Evolutionary conservation across 2,888 invertebrate species (phyloP).

Genomic region (Hirtodrosophila duncani): DNA sequence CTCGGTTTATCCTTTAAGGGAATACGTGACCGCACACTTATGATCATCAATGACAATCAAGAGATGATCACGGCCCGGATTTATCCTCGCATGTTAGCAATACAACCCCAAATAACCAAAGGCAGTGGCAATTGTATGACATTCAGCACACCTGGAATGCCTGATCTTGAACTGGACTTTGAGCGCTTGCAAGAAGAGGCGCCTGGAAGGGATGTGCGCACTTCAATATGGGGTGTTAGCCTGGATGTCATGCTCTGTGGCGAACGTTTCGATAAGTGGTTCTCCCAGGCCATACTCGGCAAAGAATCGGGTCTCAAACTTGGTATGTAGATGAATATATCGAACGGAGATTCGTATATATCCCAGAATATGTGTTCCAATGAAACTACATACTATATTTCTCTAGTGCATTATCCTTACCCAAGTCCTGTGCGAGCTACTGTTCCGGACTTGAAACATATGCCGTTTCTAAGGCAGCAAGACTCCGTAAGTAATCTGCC

Average conservation of each 20-base stretch:
- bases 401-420: slow-evolving; percentile 83
- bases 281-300: slow-evolving; percentile 80
- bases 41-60: slow-evolving; percentile 68
- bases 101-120: too few species aligned
- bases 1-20: slow-evolving; percentile 64
- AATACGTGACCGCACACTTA: slow-evolving; percentile 70
- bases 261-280: slow-evolving; percentile 85
- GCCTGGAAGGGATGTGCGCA: slow-evolving; percentile 70
- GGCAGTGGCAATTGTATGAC: too few species aligned
- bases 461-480: slow-evolving; percentile 54
- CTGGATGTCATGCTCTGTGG: slow-evolving; percentile 86
- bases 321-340: too few species aligned
- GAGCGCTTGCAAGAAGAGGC: slow-evolving; percentile 70
- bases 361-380: too few species aligned
- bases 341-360: too few species aligned
- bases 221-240: slow-evolving; percentile 81
- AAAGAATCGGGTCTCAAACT: slow-evolving; percentile 79
- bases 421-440: slow-evolving; percentile 69
- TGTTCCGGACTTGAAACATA: slow-evolving; percentile 60
- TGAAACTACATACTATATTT: too few species aligned
- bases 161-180: slow-evolving; percentile 79
- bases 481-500: slow-evolving; percentile 69
- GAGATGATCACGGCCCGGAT: slow-evolving; percentile 72
- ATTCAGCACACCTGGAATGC: slow-evolving; percentile 81
- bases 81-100: slow-evolving; percentile 72